A percentile compares a stretch with the other conserved stretches of the same genome.
phyloP scores from a whole-genome alignment of 1,140 invertebrate genomes.

The Drosophila nannoptera region DNA sequence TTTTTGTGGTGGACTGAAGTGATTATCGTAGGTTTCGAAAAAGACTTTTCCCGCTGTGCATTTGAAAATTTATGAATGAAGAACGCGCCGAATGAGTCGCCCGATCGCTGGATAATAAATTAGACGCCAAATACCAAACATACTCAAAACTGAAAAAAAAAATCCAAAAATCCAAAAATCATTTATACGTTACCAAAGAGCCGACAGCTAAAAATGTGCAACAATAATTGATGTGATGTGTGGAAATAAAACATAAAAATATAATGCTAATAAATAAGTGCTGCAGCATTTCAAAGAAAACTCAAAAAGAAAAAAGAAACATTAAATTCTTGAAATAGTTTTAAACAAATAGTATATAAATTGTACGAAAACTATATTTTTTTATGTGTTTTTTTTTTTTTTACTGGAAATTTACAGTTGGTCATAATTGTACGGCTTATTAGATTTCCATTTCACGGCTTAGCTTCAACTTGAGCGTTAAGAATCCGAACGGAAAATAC shows the following conservation, averaged over 20 bases:
- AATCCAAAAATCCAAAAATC: conserved; percentile 50
- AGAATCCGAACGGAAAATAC: conserved; percentile 27
- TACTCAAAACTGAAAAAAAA: conserved; percentile 26
- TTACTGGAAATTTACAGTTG: neutral
- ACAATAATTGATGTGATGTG: conserved; percentile 45
- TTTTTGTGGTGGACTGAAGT: conserved; percentile 23
- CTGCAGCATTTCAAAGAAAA: conserved; percentile 5
- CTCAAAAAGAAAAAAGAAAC: neutral
- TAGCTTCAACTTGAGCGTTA: conserved; percentile 1
- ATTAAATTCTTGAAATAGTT: neutral
- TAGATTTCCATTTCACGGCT: neutral
- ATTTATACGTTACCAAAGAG: conserved; percentile 59
- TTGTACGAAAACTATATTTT: neutral
- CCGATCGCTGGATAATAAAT: conserved; percentile 56
- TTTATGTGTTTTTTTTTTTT: neutral
- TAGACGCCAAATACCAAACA: conserved; percentile 52
- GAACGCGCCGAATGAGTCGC: conserved; percentile 51
- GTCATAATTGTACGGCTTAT: neutral
- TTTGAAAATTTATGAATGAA: conserved; percentile 69
- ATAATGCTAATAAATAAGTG: conserved; percentile 10
- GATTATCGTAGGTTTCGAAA: conserved; percentile 21
- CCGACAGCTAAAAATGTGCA: conserved; percentile 42
- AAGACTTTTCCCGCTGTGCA: conserved; percentile 34
- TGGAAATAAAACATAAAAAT: conserved; percentile 40
- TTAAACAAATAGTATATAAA: neutral